Conservation (phyloP, 2,888 invertebrate species). For the Ophraella communa region DNA sequence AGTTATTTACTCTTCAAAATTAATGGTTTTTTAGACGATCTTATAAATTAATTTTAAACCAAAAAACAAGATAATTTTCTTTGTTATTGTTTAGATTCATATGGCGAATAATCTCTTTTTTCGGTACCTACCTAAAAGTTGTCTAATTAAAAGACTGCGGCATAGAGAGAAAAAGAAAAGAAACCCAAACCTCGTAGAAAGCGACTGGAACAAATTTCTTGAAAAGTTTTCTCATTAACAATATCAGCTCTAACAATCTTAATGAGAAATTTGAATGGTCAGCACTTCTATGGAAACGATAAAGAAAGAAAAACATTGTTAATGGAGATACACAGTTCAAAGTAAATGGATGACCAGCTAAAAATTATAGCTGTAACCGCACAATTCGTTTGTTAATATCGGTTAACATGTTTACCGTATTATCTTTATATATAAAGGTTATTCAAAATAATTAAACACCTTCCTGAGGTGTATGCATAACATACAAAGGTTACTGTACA, state of each 20-base stretch:
- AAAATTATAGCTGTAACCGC: too few relatives aligned
- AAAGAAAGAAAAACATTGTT: slow-evolving; percentile 20
- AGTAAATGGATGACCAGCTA: too few relatives aligned
- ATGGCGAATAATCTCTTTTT: slow-evolving; percentile 10
- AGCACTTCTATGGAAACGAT: slow-evolving; percentile 25
- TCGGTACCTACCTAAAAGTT: slow-evolving; percentile 3
- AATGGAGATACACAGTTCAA: neutral
- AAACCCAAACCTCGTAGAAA: slow-evolving; percentile 25
- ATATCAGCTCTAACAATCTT: slow-evolving; percentile 35
- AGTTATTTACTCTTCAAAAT: too few relatives aligned
- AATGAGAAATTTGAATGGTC: slow-evolving; percentile 37
- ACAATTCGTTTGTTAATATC: too few relatives aligned
- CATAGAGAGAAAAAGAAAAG: slow-evolving; percentile 12
- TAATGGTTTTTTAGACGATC: too few relatives aligned
- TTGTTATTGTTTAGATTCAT: slow-evolving; percentile 13
- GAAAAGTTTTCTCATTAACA: slow-evolving; percentile 38
- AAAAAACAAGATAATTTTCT: too few relatives aligned
- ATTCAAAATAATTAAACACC: too few relatives aligned
- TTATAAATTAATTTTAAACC: too few relatives aligned
- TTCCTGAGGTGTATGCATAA: too few relatives aligned
- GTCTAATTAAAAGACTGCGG: slow-evolving; percentile 26
- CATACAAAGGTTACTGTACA: too few relatives aligned
- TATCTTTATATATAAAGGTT: too few relatives aligned
- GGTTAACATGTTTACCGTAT: too few relatives aligned
- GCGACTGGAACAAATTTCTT: slow-evolving; percentile 35